A percentile compares a stretch with the other conserved stretches of the same genome.
phyloP scores from a whole-genome alignment of 2,113 vertebrate species.

The Uria lomvia region DNA sequence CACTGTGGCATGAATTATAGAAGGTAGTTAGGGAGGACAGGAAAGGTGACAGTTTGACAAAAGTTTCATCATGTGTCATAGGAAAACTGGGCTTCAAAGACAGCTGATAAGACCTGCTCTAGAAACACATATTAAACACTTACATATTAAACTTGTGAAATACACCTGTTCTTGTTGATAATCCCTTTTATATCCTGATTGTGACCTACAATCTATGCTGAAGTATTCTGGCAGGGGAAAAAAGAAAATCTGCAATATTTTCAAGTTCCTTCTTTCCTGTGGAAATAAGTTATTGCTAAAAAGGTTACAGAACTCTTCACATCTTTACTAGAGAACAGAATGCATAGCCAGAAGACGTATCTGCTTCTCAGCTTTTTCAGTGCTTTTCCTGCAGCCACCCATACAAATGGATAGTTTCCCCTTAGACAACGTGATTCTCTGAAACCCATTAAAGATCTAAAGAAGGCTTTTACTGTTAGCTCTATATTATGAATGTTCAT shows the following conservation, averaged over 20 bases:
- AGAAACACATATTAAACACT: not conserved
- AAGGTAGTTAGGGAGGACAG: not conserved
- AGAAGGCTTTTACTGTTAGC: not conserved
- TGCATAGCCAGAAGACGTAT: not conserved
- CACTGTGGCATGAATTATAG: not conserved
- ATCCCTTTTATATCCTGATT: not conserved
- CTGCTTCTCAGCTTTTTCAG: not conserved
- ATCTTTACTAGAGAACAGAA: not conserved
- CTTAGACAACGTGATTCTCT: not conserved
- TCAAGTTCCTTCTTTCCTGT: not conserved
- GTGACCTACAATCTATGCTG: not conserved
- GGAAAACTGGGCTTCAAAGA: not conserved
- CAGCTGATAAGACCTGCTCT: not conserved
- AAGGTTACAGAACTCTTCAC: not conserved
- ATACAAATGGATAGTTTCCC: not conserved
- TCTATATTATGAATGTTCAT: not conserved
- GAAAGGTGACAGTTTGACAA: not conserved
- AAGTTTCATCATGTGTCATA: not conserved
- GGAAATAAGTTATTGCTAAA: not conserved
- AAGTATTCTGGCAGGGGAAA: not conserved
- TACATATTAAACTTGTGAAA: not conserved
- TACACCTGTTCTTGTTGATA: not conserved
- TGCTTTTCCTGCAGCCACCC: not conserved
- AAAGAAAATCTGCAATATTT: not conserved
- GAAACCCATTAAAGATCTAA: not conserved